phyloP scores from a whole-genome alignment of 2,797 vertebrate species.

The Limnodromus scolopaceus region DNA sequence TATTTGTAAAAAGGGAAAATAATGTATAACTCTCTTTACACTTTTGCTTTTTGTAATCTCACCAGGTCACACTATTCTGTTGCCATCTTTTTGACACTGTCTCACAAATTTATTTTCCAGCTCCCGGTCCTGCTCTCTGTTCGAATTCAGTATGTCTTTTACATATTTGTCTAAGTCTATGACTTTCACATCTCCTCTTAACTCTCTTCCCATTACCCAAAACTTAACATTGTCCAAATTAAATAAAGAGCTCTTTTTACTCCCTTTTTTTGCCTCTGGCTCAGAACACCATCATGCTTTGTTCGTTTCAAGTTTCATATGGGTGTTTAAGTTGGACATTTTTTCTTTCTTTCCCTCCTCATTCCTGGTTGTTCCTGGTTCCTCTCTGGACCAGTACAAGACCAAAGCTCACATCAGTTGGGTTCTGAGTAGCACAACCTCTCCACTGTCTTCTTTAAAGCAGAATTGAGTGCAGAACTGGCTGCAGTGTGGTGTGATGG shows the following conservation, averaged over 20 bases:
- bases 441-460: neutral
- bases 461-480: neutral
- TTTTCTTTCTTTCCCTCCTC: neutral
- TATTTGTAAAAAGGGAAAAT: neutral
- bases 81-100: constrained; percentile 12
- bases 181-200: neutral
- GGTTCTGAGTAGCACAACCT: neutral
- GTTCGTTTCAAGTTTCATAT: neutral
- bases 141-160: neutral
- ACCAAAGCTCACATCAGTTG: neutral
- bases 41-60: constrained; percentile 19
- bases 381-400: neutral
- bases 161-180: neutral
- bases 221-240: neutral
- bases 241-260: neutral
- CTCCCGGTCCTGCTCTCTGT: neutral
- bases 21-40: constrained; percentile 42
- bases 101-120: neutral
- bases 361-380: neutral
- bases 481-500: neutral
- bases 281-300: neutral
- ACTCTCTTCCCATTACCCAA: neutral
- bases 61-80: constrained; percentile 31
- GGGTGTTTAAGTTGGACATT: neutral
- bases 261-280: neutral